phyloP scores from a whole-genome alignment of 1,140 invertebrate species.

The Yoshiicerus persimilis region DNA sequence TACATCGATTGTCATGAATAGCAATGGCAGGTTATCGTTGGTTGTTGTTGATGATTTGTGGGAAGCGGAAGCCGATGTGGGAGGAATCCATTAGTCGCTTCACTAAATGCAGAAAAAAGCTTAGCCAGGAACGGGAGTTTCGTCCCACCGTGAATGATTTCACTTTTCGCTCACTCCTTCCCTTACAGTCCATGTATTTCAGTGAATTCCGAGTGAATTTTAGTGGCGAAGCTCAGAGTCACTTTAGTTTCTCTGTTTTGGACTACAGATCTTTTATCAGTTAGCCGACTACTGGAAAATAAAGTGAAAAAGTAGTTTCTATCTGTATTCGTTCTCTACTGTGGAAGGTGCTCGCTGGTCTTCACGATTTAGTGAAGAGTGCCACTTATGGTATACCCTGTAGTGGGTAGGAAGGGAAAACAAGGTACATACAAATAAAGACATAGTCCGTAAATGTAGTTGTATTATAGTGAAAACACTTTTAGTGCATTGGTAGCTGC shows the following conservation, averaged over 20 bases:
- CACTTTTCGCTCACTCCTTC: not conserved
- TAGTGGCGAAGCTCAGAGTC: not conserved
- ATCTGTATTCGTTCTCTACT: too few species aligned
- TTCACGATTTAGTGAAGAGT: not conserved
- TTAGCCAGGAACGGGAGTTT: not conserved
- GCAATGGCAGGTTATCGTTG: conserved; percentile 26
- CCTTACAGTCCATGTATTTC: not conserved
- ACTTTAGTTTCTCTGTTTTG: not conserved
- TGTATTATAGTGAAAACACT: not conserved
- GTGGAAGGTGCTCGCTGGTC: not conserved
- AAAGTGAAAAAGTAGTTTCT: not conserved
- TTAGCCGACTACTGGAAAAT: not conserved
- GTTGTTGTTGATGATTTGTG: conserved; percentile 43
- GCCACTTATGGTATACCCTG: not conserved
- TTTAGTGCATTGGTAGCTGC: not conserved
- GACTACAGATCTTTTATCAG: not conserved
- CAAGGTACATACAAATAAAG: not conserved
- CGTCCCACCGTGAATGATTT: conserved; percentile 37
- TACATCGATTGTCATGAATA: conserved; percentile 37
- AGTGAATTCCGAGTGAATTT: not conserved
- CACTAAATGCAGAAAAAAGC: not conserved
- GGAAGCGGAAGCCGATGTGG: conserved; percentile 26
- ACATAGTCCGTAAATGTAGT: too few species aligned
- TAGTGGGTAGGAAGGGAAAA: not conserved
- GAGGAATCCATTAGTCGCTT: conserved; percentile 39